A percentile compares a stretch with the other conserved stretches of the same genome.
Conservation (phyloP, 2,113 vertebrate genomes). For the Psephotus haematonotus region DNA sequence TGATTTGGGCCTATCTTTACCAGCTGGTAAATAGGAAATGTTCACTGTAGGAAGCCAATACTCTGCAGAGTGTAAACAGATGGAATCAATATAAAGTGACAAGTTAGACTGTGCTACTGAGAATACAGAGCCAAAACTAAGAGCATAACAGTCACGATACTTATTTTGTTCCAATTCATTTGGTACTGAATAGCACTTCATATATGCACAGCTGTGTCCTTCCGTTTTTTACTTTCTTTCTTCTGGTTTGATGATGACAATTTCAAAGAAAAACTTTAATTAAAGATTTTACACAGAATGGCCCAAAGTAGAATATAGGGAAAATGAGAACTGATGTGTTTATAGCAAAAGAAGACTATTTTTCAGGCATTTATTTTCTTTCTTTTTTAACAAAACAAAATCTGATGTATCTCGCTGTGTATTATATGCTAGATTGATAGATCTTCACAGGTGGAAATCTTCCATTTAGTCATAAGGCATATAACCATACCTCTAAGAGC, state of each 20-base stretch:
- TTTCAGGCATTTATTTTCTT: constrained; percentile 27
- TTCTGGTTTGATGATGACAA: constrained; percentile 78
- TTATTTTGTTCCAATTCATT: constrained; percentile 82
- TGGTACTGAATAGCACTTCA: constrained; percentile 79
- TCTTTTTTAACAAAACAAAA: constrained; percentile 24
- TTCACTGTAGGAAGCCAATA: constrained; percentile 81
- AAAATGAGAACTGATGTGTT: constrained; percentile 77
- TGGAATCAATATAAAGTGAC: constrained; percentile 86
- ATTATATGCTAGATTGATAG: not conserved
- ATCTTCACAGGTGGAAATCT: not conserved
- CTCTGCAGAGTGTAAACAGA: constrained; percentile 85
- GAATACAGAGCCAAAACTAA: constrained; percentile 76
- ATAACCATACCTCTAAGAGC: not conserved
- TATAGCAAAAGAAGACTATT: constrained; percentile 61
- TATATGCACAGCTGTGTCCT: constrained; percentile 83
- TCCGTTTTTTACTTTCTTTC: constrained; percentile 69
- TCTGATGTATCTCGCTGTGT: not conserved
- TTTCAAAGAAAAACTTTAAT: constrained; percentile 82
- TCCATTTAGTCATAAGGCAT: not conserved
- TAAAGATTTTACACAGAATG: constrained; percentile 82
- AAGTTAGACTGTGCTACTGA: constrained; percentile 79
- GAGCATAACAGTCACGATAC: constrained; percentile 74
- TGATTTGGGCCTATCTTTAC: constrained; percentile 80
- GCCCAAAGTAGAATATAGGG: constrained; percentile 74
- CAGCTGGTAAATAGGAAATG: constrained; percentile 89